Base-by-base conservation (phyloP, 2,113 vertebrate genomes). In the Herpailurus yagouaroundi region DNA sequence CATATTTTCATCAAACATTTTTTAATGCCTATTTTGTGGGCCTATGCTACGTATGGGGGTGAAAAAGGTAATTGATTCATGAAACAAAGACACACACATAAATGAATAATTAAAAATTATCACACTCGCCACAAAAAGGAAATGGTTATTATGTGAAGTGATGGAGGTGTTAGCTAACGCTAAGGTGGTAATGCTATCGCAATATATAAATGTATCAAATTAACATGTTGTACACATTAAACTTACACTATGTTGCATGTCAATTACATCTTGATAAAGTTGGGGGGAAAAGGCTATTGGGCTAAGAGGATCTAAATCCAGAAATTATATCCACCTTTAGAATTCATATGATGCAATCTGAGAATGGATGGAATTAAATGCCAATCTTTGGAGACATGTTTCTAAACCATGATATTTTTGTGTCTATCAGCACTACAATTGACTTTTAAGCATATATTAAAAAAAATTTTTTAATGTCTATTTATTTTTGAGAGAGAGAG, bases 341-440 rank as follows among this genome's bases (percentile, higher is more conserved):
- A 64, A 93, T 95, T 92, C 77, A 77, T 66, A 60, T n/a, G 31
- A 92, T 15, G 41, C 71, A 45, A 50, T 96, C 36, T 68, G 15
- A 52, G 52, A 93, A 85, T 21, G 41, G 41, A 74, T 63, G 87
- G 36, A 89, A 95, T 76, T 82, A 86, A 97, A 83, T 45, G 48
- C 2, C 11, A 73, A 57, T 89, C 77, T 91, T 69, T 85, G 4
- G 27, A 48, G 57, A 91, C 41, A 64, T 76, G 69, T 88, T 91
- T 77, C 57, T 89, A 41, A 95, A 71, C n/a, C 21, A 71, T 7
- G 45, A 91, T 66, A 90, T 60, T 74, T 95, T 97, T 90, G 23
- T 81, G 48, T 21, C 25, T 71, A 9, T 76, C 74, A 90, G 91
- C 50, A 27, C 76, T 92, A 3, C 38, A 94, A 66, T 52, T 76